Evolutionary conservation across 1,140 invertebrate genomes (phyloP).

Genomic region (Brachionus manjavacas): DNA sequence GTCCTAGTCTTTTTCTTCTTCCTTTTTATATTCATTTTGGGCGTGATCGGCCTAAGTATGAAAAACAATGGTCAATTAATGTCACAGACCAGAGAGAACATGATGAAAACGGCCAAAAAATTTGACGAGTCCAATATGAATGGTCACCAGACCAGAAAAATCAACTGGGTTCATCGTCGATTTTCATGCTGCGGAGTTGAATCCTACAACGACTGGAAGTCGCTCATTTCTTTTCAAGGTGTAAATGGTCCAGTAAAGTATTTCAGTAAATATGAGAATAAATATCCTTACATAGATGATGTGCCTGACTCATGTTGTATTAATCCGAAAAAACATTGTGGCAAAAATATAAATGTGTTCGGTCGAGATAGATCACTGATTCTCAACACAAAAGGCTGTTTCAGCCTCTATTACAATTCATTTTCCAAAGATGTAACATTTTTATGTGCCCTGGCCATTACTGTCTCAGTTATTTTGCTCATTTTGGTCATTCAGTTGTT

Average conservation of each 20-base stretch:
- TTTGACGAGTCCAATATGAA: conserved; percentile 23
- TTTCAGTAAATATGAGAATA: conserved; percentile 4
- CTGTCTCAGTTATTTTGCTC: not conserved
- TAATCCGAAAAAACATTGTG: not conserved
- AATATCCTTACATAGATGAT: conserved; percentile 38
- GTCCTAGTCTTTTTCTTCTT: conserved; percentile 6
- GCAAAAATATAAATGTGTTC: conserved; percentile 40
- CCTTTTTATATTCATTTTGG: conserved; percentile 26
- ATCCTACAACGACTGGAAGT: conserved; percentile 36
- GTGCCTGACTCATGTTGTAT: conserved; percentile 37
- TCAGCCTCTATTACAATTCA: not conserved
- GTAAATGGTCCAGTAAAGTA: conserved; percentile 20
- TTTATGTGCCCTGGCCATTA: not conserved
- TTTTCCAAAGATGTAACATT: conserved; percentile 26
- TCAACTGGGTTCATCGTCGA: conserved; percentile 9
- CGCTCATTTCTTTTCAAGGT: not conserved
- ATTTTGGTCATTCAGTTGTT: not conserved
- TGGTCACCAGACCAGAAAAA: conserved; percentile 16
- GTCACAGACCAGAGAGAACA: not conserved
- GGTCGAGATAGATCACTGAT: not conserved
- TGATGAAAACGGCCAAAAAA: not conserved
- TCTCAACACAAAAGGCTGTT: conserved; percentile 33
- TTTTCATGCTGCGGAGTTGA: conserved; percentile 26
- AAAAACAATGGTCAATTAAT: conserved; percentile 7
- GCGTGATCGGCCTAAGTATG: conserved; percentile 35